phyloP scores from a whole-genome alignment of 2,888 invertebrate species.

The Drosophila anomelani region DNA sequence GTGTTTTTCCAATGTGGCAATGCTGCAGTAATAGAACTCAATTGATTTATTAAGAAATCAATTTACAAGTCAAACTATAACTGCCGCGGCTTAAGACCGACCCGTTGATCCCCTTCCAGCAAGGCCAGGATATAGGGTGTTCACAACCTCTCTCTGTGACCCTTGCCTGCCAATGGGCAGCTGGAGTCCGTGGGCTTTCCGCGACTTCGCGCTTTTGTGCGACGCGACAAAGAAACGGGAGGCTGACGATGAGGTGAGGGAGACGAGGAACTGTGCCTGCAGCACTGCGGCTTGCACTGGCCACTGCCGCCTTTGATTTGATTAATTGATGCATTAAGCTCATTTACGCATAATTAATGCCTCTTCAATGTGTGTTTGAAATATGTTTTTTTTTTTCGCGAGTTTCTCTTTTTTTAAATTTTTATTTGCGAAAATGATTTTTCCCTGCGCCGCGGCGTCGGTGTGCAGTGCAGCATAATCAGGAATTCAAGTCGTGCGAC shows the following conservation, averaged over 20 bases:
- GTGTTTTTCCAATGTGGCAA: not conserved
- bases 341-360: conserved; percentile 77
- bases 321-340: conserved; percentile 79
- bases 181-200: conserved; percentile 19
- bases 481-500: conserved; percentile 76
- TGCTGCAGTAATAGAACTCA: not conserved
- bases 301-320: conserved; percentile 71
- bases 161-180: conserved; percentile 34
- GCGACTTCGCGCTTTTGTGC: conserved; percentile 73
- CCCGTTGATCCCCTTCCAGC: not conserved
- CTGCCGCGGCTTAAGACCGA: not conserved
- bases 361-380: conserved; percentile 65
- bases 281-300: conserved; percentile 19
- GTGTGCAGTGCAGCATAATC: conserved; percentile 63
- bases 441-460: conserved; percentile 39
- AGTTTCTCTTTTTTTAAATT: conserved; percentile 7
- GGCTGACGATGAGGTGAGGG: conserved; percentile 6
- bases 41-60: not conserved
- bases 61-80: not conserved
- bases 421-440: conserved; percentile 35
- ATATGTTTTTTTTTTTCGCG: conserved; percentile 36
- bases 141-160: conserved; percentile 9
- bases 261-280: conserved; percentile 16
- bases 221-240: conserved; percentile 63
- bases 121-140: not conserved